Evolutionary conservation across 2,113 vertebrate genomes (phyloP).

Genomic region (Panurus biarmicus): DNA sequence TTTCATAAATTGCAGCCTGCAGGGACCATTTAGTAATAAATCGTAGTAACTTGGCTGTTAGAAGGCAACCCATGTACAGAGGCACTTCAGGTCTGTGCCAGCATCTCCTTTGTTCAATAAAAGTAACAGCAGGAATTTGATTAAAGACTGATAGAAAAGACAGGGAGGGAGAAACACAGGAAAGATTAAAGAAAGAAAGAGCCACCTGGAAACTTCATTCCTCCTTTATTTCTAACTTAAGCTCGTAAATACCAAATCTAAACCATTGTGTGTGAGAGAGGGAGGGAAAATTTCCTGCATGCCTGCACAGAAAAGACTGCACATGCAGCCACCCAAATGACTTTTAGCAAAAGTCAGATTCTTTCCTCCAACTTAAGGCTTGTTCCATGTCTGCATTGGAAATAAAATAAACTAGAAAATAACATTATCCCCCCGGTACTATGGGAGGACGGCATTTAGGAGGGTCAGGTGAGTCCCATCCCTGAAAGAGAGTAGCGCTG

Average conservation of each 20-base stretch:
- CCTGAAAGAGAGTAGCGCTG: fast-evolving
- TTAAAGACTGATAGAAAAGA: constrained; percentile 43
- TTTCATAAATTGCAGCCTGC: constrained; percentile 22
- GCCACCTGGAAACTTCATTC: constrained; percentile 45
- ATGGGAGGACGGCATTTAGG: background rate
- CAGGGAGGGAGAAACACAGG: background rate
- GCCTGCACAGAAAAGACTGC: background rate
- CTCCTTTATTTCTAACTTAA: constrained; percentile 44
- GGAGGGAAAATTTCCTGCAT: constrained; percentile 32
- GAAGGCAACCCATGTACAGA: background rate
- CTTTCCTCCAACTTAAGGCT: background rate
- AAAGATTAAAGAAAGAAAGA: constrained; percentile 51
- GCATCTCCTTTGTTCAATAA: constrained; percentile 29
- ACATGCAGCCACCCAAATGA: background rate
- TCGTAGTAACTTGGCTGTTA: constrained; percentile 16
- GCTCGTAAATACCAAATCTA: constrained; percentile 30
- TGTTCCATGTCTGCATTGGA: background rate
- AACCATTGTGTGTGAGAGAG: constrained; percentile 1
- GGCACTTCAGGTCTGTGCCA: constrained; percentile 7
- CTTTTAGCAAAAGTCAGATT: background rate
- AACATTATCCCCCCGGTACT: fast-evolving
- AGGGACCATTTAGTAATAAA: constrained; percentile 25
- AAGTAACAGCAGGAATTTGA: constrained; percentile 48
- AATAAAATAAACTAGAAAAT: background rate
- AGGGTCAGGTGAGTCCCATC: background rate